A percentile compares a stretch with the other conserved stretches of the same genome.
These are phyloP conservation scores for Brachypalpus laphriformis DNA, from an alignment of 2,888 invertebrate genomes.

Conservation along the genomic window DNA sequence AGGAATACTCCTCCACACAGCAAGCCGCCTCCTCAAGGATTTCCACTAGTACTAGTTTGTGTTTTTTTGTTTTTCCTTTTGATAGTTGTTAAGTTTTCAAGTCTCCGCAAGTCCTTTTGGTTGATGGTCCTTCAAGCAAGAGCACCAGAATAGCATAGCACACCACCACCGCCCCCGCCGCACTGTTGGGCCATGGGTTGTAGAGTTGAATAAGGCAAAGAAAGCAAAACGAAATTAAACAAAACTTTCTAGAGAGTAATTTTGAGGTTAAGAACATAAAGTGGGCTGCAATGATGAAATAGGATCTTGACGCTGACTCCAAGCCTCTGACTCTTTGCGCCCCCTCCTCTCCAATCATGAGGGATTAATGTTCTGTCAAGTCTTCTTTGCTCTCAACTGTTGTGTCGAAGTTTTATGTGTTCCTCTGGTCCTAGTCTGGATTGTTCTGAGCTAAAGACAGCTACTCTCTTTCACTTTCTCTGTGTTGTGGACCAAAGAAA, in stretches of 20 bases:
- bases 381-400: constrained; percentile 1
- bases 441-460: neutral
- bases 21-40: constrained; percentile 31
- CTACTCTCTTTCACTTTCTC: neutral
- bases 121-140: constrained; percentile 24
- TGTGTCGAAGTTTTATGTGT: constrained; percentile 19
- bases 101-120: constrained; percentile 52
- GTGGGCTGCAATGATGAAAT: constrained; percentile 24
- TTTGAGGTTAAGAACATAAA: constrained; percentile 55
- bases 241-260: constrained; percentile 53
- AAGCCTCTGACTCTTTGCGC: neutral
- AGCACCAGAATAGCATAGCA: neutral
- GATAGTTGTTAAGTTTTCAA: constrained; percentile 58
- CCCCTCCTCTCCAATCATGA: constrained; percentile 1
- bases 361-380: constrained; percentile 47
- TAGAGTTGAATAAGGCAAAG: neutral
- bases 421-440: neutral
- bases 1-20: neutral
- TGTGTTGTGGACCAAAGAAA: neutral
- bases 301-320: neutral
- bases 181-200: neutral
- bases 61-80: constrained; percentile 7
- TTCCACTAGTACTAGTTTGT: constrained; percentile 27
- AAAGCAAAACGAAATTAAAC: constrained; percentile 47
- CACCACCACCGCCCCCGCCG: neutral